These are phyloP conservation scores for Troilus luridus DNA, from an alignment of 2,888 invertebrate genomes.

Conservation along the genomic window DNA sequence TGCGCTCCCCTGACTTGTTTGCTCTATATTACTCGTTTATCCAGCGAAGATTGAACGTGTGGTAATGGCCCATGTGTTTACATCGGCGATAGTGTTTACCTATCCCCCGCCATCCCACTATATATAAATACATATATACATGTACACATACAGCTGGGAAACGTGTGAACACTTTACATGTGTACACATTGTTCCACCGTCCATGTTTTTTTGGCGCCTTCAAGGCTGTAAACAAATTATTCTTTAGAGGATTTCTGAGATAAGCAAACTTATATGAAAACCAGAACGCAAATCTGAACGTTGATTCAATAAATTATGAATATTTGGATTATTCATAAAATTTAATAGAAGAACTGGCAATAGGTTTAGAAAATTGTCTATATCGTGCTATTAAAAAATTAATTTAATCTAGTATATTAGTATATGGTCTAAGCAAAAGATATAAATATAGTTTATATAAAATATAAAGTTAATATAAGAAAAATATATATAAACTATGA, in stretches of 20 bases:
- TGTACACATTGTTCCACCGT: neutral
- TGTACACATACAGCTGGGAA: constrained; percentile 8
- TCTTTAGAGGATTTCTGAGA: neutral
- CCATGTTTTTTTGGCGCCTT: neutral
- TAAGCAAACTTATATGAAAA: neutral
- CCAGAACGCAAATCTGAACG: neutral
- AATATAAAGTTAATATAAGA: too few relatives aligned
- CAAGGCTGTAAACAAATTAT: neutral
- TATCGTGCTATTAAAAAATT: too few relatives aligned
- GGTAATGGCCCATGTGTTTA: constrained; percentile 21
- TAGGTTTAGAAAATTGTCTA: too few relatives aligned
- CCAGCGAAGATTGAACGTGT: constrained; percentile 8
- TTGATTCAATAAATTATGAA: neutral
- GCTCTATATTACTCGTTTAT: neutral
- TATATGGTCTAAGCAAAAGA: too few relatives aligned
- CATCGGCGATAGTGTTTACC: constrained; percentile 6
- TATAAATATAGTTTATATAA: too few relatives aligned
- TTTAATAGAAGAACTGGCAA: too few relatives aligned
- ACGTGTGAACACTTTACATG: neutral
- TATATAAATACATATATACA: constrained; percentile 28
- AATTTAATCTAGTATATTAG: too few relatives aligned
- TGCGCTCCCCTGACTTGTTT: neutral
- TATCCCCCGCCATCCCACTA: neutral
- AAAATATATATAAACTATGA: too few relatives aligned
- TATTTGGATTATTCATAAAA: neutral